Conservation (phyloP, 23 tunicate genomes). For the Diplosoma virens region DNA sequence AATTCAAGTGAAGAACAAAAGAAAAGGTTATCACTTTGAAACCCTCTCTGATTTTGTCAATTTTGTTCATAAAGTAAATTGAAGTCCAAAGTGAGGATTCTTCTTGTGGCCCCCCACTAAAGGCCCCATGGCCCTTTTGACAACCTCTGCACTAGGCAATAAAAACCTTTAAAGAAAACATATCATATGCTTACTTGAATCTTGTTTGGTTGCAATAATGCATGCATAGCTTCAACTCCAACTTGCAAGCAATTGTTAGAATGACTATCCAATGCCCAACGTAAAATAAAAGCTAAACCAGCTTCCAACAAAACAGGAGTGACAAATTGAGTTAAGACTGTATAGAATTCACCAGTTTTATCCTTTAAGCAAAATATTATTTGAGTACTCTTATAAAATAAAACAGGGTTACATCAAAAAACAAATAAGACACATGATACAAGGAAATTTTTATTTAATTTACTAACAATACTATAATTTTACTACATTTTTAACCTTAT, state of each 20-base stretch:
- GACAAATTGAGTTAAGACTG: conserved; percentile 4
- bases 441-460: neutral
- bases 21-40: too few species aligned
- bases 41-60: too few species aligned
- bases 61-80: too few species aligned
- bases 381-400: neutral
- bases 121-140: too few species aligned
- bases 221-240: conserved; percentile 28
- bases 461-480: neutral
- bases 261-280: conserved; percentile 79
- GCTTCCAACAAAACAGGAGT: conserved; percentile 41
- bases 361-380: conserved; percentile 30
- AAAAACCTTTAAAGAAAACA: too few species aligned
- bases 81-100: too few species aligned
- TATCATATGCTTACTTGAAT: conserved; percentile 33
- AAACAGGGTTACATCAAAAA: neutral
- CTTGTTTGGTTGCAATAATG: conserved; percentile 10
- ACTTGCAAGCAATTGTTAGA: conserved; percentile 58
- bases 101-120: too few species aligned
- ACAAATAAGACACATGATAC: neutral
- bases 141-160: too few species aligned
- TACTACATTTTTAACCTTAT: conserved; percentile 1
- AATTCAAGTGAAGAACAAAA: too few species aligned
- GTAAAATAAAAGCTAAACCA: conserved; percentile 56
- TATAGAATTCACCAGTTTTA: conserved; percentile 13